Evolutionary conservation across 2,113 vertebrate genomes (phyloP).

Genomic region (Clarias magur): DNA sequence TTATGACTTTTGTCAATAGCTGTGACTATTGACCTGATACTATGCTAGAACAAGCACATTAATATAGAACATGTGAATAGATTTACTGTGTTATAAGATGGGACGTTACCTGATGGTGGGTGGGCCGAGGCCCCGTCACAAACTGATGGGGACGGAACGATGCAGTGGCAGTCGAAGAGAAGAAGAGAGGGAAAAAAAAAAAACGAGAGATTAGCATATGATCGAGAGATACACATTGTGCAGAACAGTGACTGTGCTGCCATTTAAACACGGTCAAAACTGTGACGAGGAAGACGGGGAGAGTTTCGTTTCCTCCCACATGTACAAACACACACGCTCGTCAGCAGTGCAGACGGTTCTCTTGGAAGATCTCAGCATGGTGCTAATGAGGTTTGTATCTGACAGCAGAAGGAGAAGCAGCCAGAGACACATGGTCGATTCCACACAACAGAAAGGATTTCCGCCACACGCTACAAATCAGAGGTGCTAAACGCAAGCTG

Average conservation of each 20-base stretch:
- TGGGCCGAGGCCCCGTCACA: slow-evolving; percentile 95
- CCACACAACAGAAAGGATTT: slow-evolving; percentile 14
- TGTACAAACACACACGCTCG: not conserved
- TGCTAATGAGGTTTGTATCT: slow-evolving; percentile 37
- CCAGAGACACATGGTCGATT: slow-evolving; percentile 19
- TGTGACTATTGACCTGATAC: not conserved
- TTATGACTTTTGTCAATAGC: not conserved
- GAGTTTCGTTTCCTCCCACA: slow-evolving; percentile 5
- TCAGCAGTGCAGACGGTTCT: slow-evolving; percentile 11
- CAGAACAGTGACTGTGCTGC: not conserved
- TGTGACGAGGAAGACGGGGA: no score
- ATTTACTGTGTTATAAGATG: slow-evolving; percentile 47
- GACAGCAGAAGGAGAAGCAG: slow-evolving; percentile 21
- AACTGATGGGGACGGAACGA: slow-evolving; percentile 86
- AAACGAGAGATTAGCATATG: slow-evolving; percentile 46
- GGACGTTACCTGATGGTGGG: slow-evolving; percentile 95
- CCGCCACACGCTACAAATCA: slow-evolving; percentile 11
- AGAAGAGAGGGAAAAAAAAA: slow-evolving; percentile 64
- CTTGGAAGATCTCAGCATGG: slow-evolving; percentile 17
- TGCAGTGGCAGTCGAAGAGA: slow-evolving; percentile 83
- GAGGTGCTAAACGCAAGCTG: slow-evolving; percentile 17
- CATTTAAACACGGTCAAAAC: slow-evolving; percentile 2
- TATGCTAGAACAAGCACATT: not conserved
- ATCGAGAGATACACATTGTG: slow-evolving; percentile 58
- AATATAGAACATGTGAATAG: not conserved